Evolutionary conservation across 2,113 vertebrate species (phyloP).

Genomic region (Mustela nigripes): DNA sequence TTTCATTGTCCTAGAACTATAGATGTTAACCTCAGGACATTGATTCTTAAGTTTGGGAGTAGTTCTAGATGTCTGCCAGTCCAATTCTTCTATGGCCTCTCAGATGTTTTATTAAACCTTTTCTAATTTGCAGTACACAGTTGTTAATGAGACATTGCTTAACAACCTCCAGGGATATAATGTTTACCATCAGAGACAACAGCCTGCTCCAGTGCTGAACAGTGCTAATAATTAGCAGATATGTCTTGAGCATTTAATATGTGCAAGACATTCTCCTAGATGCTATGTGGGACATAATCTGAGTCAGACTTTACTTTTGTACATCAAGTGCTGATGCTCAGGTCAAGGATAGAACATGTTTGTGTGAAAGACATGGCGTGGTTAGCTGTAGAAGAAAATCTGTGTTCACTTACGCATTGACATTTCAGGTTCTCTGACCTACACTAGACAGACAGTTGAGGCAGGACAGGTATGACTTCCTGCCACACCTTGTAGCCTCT

Average conservation of each 20-base stretch:
- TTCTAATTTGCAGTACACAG: slow-evolving; percentile 52
- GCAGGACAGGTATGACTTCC: neutral
- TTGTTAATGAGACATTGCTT: slow-evolving; percentile 51
- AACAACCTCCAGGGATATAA: neutral
- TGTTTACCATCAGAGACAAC: neutral
- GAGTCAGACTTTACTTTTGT: slow-evolving; percentile 17
- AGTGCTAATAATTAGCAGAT: neutral
- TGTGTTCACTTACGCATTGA: neutral
- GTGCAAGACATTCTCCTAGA: neutral
- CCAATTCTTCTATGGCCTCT: neutral
- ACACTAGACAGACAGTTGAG: neutral
- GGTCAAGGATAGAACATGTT: neutral
- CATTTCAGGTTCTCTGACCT: neutral
- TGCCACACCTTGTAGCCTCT: neutral
- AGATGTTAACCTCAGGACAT: neutral
- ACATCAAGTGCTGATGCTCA: neutral
- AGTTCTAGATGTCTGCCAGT: slow-evolving; percentile 36
- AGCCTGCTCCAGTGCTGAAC: neutral
- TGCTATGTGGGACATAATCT: neutral
- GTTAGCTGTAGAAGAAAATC: neutral
- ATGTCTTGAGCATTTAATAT: neutral
- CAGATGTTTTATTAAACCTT: slow-evolving; percentile 42
- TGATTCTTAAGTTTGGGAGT: slow-evolving; percentile 57
- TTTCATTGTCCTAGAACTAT: neutral
- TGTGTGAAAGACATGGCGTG: neutral